Evolutionary conservation across 2,888 invertebrate species (phyloP), one percentile per base, ranked within the genome.

Genomic region (Xanthia togata): DNA sequence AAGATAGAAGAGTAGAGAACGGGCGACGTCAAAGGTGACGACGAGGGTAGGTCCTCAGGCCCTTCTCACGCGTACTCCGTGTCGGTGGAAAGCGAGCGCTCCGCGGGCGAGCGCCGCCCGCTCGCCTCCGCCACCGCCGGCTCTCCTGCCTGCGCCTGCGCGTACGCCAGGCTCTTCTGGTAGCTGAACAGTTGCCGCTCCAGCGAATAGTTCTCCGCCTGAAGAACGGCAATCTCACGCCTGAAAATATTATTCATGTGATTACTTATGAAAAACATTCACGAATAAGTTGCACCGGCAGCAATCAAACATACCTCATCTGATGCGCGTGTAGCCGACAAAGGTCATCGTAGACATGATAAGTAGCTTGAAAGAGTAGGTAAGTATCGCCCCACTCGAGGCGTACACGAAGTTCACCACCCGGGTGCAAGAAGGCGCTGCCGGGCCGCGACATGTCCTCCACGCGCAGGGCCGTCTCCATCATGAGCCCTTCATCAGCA

Each of bases 371-470:
- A 93, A 98, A 98, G 77, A 98, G 97, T 75, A 98, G 96, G 90
- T 98, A 98, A 71, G 98, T 98, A 92, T 98, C 98, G 89, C 98
- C 97, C 98, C 98, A 98, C 91, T 98, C 98, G 70, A 98, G 97
- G 86, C 98, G 98, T 41, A 98, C 97, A 31, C 98, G 97, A 70
- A 98, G 96, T 88, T 98, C 98, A 69, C 98, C 97, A 83, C 98
- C 98, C 78, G 97, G 97, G 83, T 98, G 98, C 87, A 98, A 93
- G 92, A 97, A 98, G 65, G 97, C 97, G 92, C 98, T 97, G 73
- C 97, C 97, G 38, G 98, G 96, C 78, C 98, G 97, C 89, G 98
- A 96, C 73, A 97, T 94, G 94, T 98, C 98, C 91, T 97, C 97
- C 41, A 98, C 98, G 23, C 97, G 97, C 63, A 98, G 96, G 86